These are phyloP conservation scores for Cetonia aurata DNA, from an alignment of 2,888 invertebrate species.

Conservation along the genomic window DNA sequence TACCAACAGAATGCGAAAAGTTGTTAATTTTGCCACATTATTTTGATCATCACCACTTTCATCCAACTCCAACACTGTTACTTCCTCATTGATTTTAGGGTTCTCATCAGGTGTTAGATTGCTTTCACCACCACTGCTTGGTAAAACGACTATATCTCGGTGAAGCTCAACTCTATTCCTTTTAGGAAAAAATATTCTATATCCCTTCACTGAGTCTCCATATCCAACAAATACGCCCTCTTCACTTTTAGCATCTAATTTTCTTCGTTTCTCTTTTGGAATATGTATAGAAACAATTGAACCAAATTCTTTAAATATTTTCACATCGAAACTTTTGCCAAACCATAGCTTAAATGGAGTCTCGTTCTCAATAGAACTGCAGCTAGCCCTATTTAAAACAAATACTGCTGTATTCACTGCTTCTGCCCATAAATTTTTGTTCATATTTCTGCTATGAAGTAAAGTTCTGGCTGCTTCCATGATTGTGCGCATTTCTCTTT, in stretches of 20 bases:
- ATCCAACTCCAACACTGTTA: too few species aligned
- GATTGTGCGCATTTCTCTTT: conserved; percentile 59
- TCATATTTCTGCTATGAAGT: conserved; percentile 51
- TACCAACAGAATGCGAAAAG: too few species aligned
- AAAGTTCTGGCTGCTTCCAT: conserved; percentile 57
- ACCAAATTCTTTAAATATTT: conserved; percentile 48
- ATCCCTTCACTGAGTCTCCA: conserved; percentile 43
- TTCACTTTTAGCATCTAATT: conserved; percentile 48
- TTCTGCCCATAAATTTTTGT: conserved; percentile 56
- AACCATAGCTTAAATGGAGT: conserved; percentile 61
- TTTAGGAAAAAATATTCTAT: conserved; percentile 49
- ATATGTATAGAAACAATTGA: conserved; percentile 51
- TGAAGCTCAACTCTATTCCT: conserved; percentile 45
- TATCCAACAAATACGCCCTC: conserved; percentile 50
- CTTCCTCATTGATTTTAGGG: too few species aligned
- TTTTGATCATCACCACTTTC: too few species aligned
- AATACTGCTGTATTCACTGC: conserved; percentile 10
- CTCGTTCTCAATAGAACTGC: conserved; percentile 34
- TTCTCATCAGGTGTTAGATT: too few species aligned
- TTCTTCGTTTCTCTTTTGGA: conserved; percentile 48
- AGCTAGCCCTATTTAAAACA: background rate
- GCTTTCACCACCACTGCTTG: too few species aligned
- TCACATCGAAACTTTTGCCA: conserved; percentile 48
- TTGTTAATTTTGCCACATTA: too few species aligned
- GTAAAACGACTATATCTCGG: conserved; percentile 47